These are phyloP conservation scores for Odontomyia ornata DNA, from an alignment of 2,888 invertebrate species.

Conservation along the genomic window DNA sequence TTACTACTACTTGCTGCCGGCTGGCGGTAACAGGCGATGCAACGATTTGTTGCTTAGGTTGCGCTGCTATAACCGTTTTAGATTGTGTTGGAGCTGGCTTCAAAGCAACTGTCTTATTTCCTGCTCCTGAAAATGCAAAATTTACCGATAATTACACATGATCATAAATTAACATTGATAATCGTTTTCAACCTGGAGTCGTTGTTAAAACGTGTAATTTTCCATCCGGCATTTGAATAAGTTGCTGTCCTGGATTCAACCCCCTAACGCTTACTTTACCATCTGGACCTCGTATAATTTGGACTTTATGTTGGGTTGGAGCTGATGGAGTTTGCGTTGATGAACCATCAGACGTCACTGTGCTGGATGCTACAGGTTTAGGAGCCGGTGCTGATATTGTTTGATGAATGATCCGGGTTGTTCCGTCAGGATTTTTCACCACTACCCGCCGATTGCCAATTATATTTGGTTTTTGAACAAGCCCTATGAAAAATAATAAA, in stretches of 20 bases:
- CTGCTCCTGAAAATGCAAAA: slow-evolving; percentile 44
- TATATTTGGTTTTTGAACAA: slow-evolving; percentile 46
- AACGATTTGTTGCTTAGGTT: slow-evolving; percentile 33
- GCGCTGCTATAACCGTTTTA: slow-evolving; percentile 44
- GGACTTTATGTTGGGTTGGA: slow-evolving; percentile 76
- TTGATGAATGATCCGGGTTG: slow-evolving; percentile 73
- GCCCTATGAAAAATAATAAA: no score
- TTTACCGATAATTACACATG: no score
- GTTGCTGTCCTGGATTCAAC: slow-evolving; percentile 89
- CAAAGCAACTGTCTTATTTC: slow-evolving; percentile 49
- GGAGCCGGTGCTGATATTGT: slow-evolving; percentile 68
- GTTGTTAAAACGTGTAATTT: slow-evolving; percentile 80
- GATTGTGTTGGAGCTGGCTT: slow-evolving; percentile 45
- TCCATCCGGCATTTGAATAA: slow-evolving; percentile 93
- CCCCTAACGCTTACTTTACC: slow-evolving; percentile 93
- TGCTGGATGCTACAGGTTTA: slow-evolving; percentile 55
- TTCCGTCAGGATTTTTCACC: slow-evolving; percentile 69
- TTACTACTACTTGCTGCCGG: slow-evolving; percentile 49
- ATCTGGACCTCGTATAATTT: slow-evolving; percentile 89
- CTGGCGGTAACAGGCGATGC: slow-evolving; percentile 45
- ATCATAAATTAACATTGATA: no score
- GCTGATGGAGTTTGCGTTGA: slow-evolving; percentile 69
- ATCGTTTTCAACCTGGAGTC: slow-evolving; percentile 63
- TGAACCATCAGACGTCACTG: slow-evolving; percentile 66
- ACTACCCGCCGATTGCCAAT: slow-evolving; percentile 61